Percentiles rank a stretch among this genome's conserved stretches.
These are phyloP conservation scores for Euzetes globulus DNA, from an alignment of 2,888 invertebrate species.

Conservation along the genomic window DNA sequence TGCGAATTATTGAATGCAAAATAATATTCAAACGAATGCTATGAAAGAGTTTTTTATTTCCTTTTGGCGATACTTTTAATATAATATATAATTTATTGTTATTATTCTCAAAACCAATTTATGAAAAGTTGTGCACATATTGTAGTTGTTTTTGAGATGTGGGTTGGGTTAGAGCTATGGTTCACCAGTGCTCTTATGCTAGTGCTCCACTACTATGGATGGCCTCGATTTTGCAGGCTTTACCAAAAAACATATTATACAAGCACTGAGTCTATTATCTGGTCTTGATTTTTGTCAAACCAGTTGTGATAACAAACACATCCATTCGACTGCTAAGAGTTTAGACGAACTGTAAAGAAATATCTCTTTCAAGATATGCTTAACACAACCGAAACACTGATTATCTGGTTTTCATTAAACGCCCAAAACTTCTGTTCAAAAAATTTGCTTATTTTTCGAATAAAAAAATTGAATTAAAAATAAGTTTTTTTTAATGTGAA, in stretches of 20 bases:
- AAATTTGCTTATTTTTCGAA: background rate
- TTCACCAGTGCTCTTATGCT: background rate
- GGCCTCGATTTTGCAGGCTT: constrained; percentile 12
- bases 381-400: background rate
- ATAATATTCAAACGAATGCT: background rate
- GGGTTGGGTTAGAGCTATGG: constrained; percentile 24
- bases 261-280: constrained; percentile 22
- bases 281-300: constrained; percentile 30
- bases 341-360: background rate
- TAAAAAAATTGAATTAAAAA: background rate
- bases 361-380: background rate
- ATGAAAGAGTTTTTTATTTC: constrained; percentile 5
- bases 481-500: background rate
- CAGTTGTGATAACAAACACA: constrained; percentile 30
- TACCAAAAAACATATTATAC: background rate
- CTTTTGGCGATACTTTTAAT: constrained; percentile 15
- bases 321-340: background rate
- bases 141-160: background rate
- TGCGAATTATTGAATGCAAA: background rate
- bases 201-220: constrained; percentile 12
- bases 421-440: background rate
- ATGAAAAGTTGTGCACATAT: constrained; percentile 15
- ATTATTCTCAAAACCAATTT: background rate
- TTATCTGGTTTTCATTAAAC: constrained; percentile 14
- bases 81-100: constrained; percentile 16